phyloP scores from a whole-genome alignment of 1,140 invertebrate species.

The Leptinotarsa undecemlineata region DNA sequence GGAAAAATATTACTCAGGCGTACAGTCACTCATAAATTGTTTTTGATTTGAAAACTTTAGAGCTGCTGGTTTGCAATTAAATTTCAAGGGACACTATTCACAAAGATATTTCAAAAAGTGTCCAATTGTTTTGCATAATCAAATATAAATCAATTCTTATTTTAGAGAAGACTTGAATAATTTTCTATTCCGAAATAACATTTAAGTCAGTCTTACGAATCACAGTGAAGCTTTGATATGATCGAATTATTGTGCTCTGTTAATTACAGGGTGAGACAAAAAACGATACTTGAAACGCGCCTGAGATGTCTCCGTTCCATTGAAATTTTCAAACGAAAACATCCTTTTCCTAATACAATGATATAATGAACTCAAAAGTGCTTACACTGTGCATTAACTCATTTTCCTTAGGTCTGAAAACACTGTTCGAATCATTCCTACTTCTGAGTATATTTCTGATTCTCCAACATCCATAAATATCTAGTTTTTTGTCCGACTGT shows the following conservation, averaged over 20 bases:
- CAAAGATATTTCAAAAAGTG: neutral
- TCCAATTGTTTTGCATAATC: neutral
- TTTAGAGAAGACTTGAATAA: slow-evolving; percentile 39
- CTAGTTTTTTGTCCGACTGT: slow-evolving; percentile 10
- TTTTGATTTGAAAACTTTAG: slow-evolving; percentile 42
- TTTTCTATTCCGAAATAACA: slow-evolving; percentile 55
- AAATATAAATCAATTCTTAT: slow-evolving; percentile 9
- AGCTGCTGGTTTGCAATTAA: slow-evolving; percentile 38
- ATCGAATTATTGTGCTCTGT: slow-evolving; percentile 57
- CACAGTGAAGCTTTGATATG: slow-evolving; percentile 59
- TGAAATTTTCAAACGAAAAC: too few relatives aligned
- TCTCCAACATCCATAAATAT: slow-evolving; percentile 5
- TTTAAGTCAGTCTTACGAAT: slow-evolving; percentile 57
- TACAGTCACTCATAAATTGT: slow-evolving; percentile 44
- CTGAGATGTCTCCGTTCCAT: neutral
- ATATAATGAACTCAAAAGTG: neutral
- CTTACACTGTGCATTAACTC: neutral
- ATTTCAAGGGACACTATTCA: neutral
- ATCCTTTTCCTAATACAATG: too few relatives aligned
- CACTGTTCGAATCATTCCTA: neutral
- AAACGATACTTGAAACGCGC: slow-evolving; percentile 16
- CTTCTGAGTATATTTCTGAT: neutral
- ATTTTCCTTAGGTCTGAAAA: neutral
- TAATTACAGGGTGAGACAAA: slow-evolving; percentile 29
- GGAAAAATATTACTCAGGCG: slow-evolving; percentile 50